Evolutionary conservation across 2,113 vertebrate species (phyloP).

Genomic region (Myocastor coypus): DNA sequence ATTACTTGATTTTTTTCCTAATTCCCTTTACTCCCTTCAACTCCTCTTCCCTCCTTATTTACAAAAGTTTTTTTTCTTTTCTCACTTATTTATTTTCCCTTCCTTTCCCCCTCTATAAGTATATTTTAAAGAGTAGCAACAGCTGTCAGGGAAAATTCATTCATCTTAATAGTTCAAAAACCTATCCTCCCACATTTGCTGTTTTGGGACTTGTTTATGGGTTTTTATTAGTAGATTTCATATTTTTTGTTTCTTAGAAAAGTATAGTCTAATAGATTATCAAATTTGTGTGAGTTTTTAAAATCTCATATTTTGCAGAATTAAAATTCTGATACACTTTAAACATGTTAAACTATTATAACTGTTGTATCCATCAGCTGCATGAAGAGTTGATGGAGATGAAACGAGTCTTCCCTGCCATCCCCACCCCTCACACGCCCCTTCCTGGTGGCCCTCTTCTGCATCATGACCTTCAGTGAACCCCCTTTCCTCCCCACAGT

Average conservation of each 20-base stretch:
- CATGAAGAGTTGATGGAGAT: not conserved
- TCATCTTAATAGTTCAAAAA: not conserved
- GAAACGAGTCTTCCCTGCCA: not conserved
- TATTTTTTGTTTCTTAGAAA: constrained; percentile 30
- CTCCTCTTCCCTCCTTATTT: not conserved
- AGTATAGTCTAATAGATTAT: not conserved
- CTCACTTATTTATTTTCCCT: not conserved
- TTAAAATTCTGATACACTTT: not conserved
- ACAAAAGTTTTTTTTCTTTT: not conserved
- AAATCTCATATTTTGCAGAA: not conserved
- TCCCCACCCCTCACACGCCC: not conserved
- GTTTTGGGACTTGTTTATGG: not conserved
- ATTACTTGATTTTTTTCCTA: not conserved
- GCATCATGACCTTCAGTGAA: not conserved
- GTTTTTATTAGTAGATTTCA: not conserved
- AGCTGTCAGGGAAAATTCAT: not conserved
- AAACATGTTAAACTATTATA: not conserved
- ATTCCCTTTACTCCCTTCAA: not conserved
- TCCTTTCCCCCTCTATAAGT: not conserved
- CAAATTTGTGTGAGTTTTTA: not conserved
- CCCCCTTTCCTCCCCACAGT: not conserved
- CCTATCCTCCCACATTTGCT: not conserved
- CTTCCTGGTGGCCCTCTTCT: not conserved
- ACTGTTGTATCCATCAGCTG: not conserved
- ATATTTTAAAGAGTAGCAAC: not conserved